Evolutionary conservation across 2,888 invertebrate species (phyloP).

Genomic region (Drosophila monieri): DNA sequence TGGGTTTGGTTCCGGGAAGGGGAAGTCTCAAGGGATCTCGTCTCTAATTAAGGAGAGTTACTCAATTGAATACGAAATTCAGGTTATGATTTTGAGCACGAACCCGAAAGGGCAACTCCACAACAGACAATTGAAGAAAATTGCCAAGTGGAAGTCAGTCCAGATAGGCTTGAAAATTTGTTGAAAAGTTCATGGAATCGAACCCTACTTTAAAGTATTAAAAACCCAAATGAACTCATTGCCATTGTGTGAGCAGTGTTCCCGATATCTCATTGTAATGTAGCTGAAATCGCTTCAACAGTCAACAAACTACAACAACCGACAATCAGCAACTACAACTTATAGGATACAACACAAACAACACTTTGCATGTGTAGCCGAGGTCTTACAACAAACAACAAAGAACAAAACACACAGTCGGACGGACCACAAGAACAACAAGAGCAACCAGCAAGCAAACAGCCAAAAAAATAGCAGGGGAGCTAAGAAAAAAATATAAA

Average conservation of each 20-base stretch:
- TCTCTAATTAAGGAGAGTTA: slow-evolving; percentile 33
- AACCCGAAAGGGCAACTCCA: background rate
- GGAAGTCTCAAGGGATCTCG: slow-evolving; percentile 8
- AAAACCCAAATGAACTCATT: slow-evolving; percentile 64
- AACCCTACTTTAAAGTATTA: slow-evolving; percentile 34
- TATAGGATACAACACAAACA: slow-evolving; percentile 61
- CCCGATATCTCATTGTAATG: slow-evolving; percentile 72
- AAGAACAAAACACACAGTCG: slow-evolving; percentile 37
- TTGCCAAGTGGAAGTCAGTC: slow-evolving; percentile 20
- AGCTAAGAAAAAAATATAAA: slow-evolving; percentile 30
- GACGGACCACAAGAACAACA: slow-evolving; percentile 40
- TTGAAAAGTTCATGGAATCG: slow-evolving; percentile 23
- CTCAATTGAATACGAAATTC: slow-evolving; percentile 37
- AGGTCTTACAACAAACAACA: slow-evolving; percentile 39
- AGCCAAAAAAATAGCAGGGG: slow-evolving; percentile 39
- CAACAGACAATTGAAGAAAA: slow-evolving; percentile 25
- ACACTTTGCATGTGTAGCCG: slow-evolving; percentile 72
- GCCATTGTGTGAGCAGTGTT: slow-evolving; percentile 60
- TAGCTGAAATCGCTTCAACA: slow-evolving; percentile 59
- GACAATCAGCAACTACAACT: slow-evolving; percentile 38
- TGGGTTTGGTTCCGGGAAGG: slow-evolving; percentile 41
- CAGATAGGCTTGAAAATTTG: slow-evolving; percentile 9
- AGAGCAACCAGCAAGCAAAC: slow-evolving; percentile 45
- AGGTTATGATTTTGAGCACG: slow-evolving; percentile 39
- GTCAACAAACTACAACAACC: slow-evolving; percentile 37